Percentiles rank a stretch among this genome's conserved stretches.
These are phyloP conservation scores for Teleogryllus oceanicus DNA, from an alignment of 2,888 invertebrate genomes.

Conservation along the genomic window DNA sequence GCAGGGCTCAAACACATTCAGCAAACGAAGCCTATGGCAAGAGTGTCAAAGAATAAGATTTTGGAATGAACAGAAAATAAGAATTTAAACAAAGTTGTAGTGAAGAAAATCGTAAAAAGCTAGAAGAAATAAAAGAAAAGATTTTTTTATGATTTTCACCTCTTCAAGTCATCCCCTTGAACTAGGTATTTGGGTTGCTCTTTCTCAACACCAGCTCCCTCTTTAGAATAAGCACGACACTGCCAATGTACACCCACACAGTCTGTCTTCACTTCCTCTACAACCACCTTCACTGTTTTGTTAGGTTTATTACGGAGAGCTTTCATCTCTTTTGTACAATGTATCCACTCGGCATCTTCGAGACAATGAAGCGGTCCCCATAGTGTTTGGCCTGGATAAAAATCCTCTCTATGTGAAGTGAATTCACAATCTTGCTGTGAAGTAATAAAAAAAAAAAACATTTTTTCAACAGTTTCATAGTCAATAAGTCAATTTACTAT, in stretches of 20 bases:
- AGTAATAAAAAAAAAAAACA: neutral
- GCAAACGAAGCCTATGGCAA: constrained; percentile 62
- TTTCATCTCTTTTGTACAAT: constrained; percentile 71
- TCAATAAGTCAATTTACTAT: too few species aligned
- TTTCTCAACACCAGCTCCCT: constrained; percentile 53
- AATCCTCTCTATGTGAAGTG: constrained; percentile 53
- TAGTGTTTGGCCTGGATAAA: constrained; percentile 71
- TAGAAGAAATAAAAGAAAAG: too few species aligned
- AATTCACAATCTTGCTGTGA: constrained; percentile 54
- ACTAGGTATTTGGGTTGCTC: constrained; percentile 65
- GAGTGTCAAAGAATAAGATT: too few species aligned
- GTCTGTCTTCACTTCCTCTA: constrained; percentile 77
- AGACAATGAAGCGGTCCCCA: constrained; percentile 70
- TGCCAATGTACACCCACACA: constrained; percentile 86
- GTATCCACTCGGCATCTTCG: constrained; percentile 77
- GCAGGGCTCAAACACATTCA: constrained; percentile 83
- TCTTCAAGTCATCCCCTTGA: constrained; percentile 73
- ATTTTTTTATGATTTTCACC: constrained; percentile 41
- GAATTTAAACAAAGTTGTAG: too few species aligned
- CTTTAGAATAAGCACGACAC: constrained; percentile 66
- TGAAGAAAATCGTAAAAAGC: too few species aligned
- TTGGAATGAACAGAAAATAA: too few species aligned
- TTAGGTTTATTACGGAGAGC: constrained; percentile 47
- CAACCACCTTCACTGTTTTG: constrained; percentile 55
- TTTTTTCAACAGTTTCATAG: too few species aligned